Percentiles rank a stretch among this genome's conserved stretches.
These are phyloP conservation scores for Physella acuta DNA, from an alignment of 1,140 invertebrate genomes.

Conservation along the genomic window DNA sequence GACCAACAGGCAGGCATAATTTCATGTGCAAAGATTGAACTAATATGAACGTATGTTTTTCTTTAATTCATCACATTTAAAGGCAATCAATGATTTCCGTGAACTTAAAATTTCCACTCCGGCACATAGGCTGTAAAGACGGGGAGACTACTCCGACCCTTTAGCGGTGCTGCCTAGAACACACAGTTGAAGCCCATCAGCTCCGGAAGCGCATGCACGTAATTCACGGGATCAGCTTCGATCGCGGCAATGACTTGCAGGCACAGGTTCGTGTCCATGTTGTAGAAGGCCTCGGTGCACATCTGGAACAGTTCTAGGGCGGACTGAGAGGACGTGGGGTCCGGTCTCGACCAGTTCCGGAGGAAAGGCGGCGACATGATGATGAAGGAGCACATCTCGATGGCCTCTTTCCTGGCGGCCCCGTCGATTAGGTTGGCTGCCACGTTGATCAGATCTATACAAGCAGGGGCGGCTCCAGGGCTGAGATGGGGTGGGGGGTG, in stretches of 20 bases:
- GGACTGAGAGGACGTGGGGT: not conserved
- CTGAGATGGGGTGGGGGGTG: not conserved
- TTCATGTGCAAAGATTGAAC: too few species aligned
- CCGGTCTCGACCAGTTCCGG: not conserved
- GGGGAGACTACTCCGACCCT: too few species aligned
- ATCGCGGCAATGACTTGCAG: not conserved
- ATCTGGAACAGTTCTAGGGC: not conserved
- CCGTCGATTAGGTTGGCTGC: not conserved
- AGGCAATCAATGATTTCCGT: too few species aligned
- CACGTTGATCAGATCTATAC: not conserved
- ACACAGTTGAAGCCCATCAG: not conserved
- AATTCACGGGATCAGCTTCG: not conserved
- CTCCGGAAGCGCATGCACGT: too few species aligned
- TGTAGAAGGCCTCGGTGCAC: not conserved
- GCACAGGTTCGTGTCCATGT: not conserved
- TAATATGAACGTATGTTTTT: too few species aligned
- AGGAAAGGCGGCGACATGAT: not conserved
- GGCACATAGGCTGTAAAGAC: too few species aligned
- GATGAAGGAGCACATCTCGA: not conserved
- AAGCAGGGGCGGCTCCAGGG: not conserved
- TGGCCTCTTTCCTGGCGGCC: not conserved
- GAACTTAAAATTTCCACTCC: too few species aligned
- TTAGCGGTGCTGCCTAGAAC: too few species aligned
- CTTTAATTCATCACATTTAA: too few species aligned
- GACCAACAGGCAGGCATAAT: too few species aligned